Evolutionary conservation across 2,797 vertebrate genomes (phyloP), one percentile per base, ranked within the genome.

Genomic region (Leptoclinus maculatus): DNA sequence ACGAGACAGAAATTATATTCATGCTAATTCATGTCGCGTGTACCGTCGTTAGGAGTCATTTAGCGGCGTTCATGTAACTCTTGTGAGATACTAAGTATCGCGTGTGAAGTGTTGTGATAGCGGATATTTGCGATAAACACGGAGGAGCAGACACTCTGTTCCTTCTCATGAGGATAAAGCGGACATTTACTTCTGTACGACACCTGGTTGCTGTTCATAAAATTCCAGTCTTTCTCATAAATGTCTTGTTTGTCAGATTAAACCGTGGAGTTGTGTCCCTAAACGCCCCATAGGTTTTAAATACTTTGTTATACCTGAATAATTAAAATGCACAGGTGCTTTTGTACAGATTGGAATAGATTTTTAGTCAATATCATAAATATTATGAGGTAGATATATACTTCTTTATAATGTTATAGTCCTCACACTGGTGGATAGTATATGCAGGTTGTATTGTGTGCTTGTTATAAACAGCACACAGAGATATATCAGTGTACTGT

Each of bases 241-340:
- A 49, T 9, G 14, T 36, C 16, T n/a, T 6, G 32, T 8, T n/a
- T 41, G 25, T 36, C 5, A 39, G 21, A 47, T 39, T 0, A 19
- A 64, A 38, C 41, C 14, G 5, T 11, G 34, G 3, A 34, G 7
- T 17, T 14, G 49, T 19, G 65, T 83, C 75, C 60, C 2, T 75
- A 32, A 80, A 80, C 66, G 83, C 73, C 21, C 60, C 75, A 58
- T 10, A 10, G 13, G 25, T 25, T 36, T 81, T 25, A 23, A 41
- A 25, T 14, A 34, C 57, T 29, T 57, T n/a, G 1, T 2, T 13
- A 0, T 7, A 36, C 29, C 17, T 73, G 21, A 53, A 62, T 47
- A 39, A 38, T 45, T 25, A 64, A 25, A 23, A 21, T 36, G 17
- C 10, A 11, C 39, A 64, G 71, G 23, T 60, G 43, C 7, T 13